Percentiles rank a stretch among this genome's conserved stretches.
These are phyloP conservation scores for Trachops cirrhosus DNA, from an alignment of 2,797 vertebrate species.

Conservation along the genomic window DNA sequence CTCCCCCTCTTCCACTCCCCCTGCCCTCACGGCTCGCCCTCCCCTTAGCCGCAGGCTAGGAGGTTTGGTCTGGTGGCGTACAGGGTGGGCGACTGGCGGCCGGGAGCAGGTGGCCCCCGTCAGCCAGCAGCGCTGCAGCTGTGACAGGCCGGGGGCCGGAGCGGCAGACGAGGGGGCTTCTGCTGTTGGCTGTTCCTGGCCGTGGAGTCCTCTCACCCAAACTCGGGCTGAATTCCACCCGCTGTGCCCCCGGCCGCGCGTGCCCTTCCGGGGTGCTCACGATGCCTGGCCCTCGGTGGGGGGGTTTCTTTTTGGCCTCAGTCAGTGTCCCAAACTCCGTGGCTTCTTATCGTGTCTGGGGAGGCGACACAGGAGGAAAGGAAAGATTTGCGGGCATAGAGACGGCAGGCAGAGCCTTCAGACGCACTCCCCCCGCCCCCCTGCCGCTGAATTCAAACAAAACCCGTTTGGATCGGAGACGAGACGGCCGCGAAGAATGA, in stretches of 20 bases:
- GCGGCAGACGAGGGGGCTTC: fast-evolving
- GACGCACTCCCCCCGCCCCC: no score
- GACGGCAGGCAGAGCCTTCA: not conserved
- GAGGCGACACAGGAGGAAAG: not conserved
- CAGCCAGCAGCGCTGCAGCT: not conserved
- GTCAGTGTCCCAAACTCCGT: fast-evolving
- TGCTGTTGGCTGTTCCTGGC: no score
- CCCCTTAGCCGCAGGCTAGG: not conserved
- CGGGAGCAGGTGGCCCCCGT: not conserved
- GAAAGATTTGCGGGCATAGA: not conserved
- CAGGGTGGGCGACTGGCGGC: not conserved
- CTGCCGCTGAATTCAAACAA: not conserved
- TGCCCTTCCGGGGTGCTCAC: not conserved
- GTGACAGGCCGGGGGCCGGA: not conserved
- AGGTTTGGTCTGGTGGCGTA: not conserved
- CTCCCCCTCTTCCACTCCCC: no score
- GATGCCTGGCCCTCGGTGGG: not conserved
- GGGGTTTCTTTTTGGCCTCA: fast-evolving
- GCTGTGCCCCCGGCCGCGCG: not conserved
- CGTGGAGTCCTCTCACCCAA: fast-evolving
- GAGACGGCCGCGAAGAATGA: not conserved
- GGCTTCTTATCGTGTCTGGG: not conserved
- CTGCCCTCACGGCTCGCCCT: not conserved
- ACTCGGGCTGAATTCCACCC: not conserved
- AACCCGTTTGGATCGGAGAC: not conserved